These are phyloP conservation scores for Rissa tridactyla DNA, from an alignment of 2,113 vertebrate genomes.

Conservation along the genomic window DNA sequence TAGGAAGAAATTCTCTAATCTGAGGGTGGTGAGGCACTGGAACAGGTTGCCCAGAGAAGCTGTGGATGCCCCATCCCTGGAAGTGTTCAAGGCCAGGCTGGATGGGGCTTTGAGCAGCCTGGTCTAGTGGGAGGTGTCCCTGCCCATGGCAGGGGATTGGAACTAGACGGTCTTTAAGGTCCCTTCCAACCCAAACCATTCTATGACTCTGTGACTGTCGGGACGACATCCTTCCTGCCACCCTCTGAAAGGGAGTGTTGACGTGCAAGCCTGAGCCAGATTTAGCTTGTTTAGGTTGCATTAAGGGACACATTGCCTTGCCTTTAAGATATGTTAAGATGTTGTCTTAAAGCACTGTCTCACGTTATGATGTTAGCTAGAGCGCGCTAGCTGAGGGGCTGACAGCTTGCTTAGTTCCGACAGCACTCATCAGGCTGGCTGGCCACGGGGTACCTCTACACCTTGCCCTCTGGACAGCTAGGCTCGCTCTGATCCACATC, in stretches of 20 bases:
- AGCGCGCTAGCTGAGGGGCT: background rate
- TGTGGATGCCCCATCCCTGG: background rate
- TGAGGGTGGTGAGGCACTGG: background rate
- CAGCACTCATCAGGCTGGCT: background rate
- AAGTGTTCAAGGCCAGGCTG: background rate
- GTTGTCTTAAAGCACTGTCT: background rate
- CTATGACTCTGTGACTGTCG: background rate
- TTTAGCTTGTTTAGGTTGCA: background rate
- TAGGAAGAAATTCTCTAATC: background rate
- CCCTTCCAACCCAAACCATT: background rate
- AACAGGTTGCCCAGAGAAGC: background rate
- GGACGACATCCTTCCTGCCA: background rate
- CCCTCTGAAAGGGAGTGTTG: background rate
- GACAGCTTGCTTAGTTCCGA: background rate
- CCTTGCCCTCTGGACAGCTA: background rate
- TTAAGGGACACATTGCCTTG: background rate
- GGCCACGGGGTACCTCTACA: background rate
- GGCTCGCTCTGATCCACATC: background rate
- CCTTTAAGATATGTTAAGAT: background rate
- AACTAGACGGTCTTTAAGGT: background rate
- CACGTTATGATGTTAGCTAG: background rate
- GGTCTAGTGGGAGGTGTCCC: background rate
- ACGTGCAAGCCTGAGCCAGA: background rate
- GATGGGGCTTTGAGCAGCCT: background rate
- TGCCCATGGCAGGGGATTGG: background rate